Percentiles rank a stretch among this genome's conserved stretches.
These are phyloP conservation scores for Nomia melanderi DNA, from an alignment of 1,140 invertebrate genomes.

Conservation along the genomic window DNA sequence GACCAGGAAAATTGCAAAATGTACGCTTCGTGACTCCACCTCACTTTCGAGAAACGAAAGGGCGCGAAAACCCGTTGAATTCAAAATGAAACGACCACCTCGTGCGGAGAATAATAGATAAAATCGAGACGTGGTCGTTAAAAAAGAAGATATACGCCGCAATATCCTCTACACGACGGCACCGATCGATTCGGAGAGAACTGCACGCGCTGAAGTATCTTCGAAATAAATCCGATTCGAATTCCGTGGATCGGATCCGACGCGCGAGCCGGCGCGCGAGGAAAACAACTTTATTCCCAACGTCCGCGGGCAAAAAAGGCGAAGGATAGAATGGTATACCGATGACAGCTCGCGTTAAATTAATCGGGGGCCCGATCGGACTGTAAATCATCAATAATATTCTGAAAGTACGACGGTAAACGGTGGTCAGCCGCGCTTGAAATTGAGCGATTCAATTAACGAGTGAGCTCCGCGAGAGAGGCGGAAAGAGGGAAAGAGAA, in stretches of 20 bases:
- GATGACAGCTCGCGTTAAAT: background rate
- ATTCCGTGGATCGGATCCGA: no score
- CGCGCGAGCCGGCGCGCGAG: background rate
- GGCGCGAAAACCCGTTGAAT: no score
- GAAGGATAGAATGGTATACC: background rate
- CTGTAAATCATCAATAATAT: background rate
- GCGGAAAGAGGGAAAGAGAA: conserved; percentile 20
- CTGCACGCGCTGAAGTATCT: no score
- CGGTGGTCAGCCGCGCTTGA: background rate
- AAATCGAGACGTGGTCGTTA: no score
- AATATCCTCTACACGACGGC: no score
- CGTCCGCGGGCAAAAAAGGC: background rate
- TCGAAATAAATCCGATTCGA: no score
- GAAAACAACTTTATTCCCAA: background rate
- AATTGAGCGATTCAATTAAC: conserved; percentile 35
- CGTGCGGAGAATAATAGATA: no score
- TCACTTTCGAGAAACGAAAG: no score
- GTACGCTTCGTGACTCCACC: background rate
- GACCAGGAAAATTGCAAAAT: no score
- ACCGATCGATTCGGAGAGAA: no score
- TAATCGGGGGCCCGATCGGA: background rate
- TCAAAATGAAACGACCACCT: no score
- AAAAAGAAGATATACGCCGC: no score
- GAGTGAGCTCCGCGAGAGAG: conserved; percentile 18
- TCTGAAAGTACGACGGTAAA: background rate